These are phyloP conservation scores for Callyntrura sp. DNA, from an alignment of 2,888 invertebrate genomes.

Conservation along the genomic window DNA sequence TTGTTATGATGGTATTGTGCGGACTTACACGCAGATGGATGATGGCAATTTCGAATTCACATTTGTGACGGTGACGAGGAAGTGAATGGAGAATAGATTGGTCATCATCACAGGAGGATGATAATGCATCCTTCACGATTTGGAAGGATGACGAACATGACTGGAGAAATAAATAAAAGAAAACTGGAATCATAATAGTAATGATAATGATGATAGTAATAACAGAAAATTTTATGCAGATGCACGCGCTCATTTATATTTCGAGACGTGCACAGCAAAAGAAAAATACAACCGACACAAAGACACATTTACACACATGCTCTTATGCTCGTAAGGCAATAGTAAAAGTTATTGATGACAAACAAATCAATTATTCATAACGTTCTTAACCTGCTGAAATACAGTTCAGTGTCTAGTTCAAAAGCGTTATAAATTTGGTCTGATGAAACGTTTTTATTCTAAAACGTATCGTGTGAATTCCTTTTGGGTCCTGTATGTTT, in stretches of 20 bases:
- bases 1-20: slow-evolving; percentile 8
- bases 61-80: slow-evolving; percentile 17
- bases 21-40: background rate
- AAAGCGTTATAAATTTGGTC: too few species aligned
- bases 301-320: too few species aligned
- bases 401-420: too few species aligned
- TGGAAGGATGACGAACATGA: slow-evolving; percentile 33
- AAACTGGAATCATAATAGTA: slow-evolving; percentile 38
- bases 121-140: slow-evolving; percentile 16
- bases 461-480: too few species aligned
- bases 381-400: slow-evolving; percentile 63
- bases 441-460: background rate
- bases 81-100: slow-evolving; percentile 64
- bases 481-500: too few species aligned
- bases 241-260: slow-evolving; percentile 33
- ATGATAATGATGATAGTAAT: slow-evolving; percentile 25
- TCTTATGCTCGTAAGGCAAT: too few species aligned
- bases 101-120: slow-evolving; percentile 64
- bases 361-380: slow-evolving; percentile 70
- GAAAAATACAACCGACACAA: background rate
- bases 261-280: background rate
- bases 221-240: slow-evolving; percentile 54
- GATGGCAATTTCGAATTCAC: slow-evolving; percentile 33
- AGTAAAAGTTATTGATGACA: slow-evolving; percentile 40
- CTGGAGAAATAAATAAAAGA: slow-evolving; percentile 55